Percentiles rank a stretch among this genome's conserved stretches.
Conservation (phyloP, 1,140 invertebrate species). For the Hypsibius dujardini region DNA sequence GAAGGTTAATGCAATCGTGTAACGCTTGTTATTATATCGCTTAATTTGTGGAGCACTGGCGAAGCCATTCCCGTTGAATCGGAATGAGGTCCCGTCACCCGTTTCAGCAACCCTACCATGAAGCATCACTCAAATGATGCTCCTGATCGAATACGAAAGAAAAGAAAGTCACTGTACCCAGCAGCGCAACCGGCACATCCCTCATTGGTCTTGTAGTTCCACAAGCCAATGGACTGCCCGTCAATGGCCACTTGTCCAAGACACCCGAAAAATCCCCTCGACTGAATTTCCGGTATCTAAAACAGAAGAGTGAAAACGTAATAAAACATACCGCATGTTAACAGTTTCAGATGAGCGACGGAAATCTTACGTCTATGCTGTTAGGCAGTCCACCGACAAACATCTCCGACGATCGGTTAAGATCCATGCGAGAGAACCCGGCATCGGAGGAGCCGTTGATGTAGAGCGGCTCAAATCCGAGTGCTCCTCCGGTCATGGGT, state of each 20-base stretch:
- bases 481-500: not conserved
- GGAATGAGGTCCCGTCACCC: slow-evolving; percentile 31
- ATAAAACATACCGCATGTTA: too few relatives aligned
- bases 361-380: slow-evolving; percentile 22
- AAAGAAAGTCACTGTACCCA: slow-evolving; percentile 25
- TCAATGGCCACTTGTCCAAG: slow-evolving; percentile 58
- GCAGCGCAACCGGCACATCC: slow-evolving; percentile 46
- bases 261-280: slow-evolving; percentile 43
- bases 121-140: not conserved
- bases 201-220: slow-evolving; percentile 57
- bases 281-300: slow-evolving; percentile 28
- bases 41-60: slow-evolving; percentile 44
- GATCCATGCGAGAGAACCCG: slow-evolving; percentile 39
- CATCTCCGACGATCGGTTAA: slow-evolving; percentile 28
- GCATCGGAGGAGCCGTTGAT: slow-evolving; percentile 29
- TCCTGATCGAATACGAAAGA: not conserved
- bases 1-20: slow-evolving; percentile 59
- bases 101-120: slow-evolving; percentile 18
- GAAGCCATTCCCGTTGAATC: slow-evolving; percentile 60
- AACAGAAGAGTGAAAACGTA: slow-evolving; percentile 33
- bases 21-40: slow-evolving; percentile 50
- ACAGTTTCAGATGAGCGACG: slow-evolving; percentile 15
- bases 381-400: slow-evolving; percentile 25
- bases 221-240: slow-evolving; percentile 57
- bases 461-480: not conserved